phyloP scores from a whole-genome alignment of 2,888 invertebrate genomes.

The Pristionchus fissidentatus region DNA sequence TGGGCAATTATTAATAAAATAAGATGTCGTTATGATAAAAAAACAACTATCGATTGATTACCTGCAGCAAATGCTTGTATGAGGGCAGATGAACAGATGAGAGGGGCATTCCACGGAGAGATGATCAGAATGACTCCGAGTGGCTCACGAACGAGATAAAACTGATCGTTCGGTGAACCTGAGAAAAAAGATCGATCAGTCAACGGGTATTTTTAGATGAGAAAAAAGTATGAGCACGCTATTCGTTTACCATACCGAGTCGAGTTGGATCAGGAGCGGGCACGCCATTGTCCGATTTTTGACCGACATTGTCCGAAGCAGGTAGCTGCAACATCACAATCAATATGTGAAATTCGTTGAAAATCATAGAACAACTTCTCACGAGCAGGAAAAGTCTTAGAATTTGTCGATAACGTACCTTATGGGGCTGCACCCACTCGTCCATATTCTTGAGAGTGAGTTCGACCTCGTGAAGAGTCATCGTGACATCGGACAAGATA shows the following conservation, averaged over 20 bases:
- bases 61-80: constrained; percentile 33
- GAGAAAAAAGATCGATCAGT: too few species aligned
- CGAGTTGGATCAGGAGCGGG: too few species aligned
- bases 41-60: neutral
- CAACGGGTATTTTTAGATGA: too few species aligned
- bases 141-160: constrained; percentile 8
- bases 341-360: neutral
- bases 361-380: neutral
- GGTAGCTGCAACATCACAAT: neutral
- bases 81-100: neutral
- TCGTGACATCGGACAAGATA: too few species aligned
- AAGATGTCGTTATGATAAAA: neutral
- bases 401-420: neutral
- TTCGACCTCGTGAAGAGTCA: neutral
- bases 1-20: neutral
- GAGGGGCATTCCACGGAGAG: constrained; percentile 26
- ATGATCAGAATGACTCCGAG: constrained; percentile 38
- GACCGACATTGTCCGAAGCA: neutral
- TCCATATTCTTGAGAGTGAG: constrained; percentile 4
- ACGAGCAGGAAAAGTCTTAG: too few species aligned
- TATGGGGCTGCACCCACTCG: neutral
- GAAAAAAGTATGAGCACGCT: too few species aligned
- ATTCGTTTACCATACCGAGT: too few species aligned
- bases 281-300: neutral
- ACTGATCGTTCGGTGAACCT: too few species aligned